Percentiles rank a stretch among this genome's conserved stretches.
These are phyloP conservation scores for Bombyx mandarina DNA, from an alignment of 1,140 invertebrate species.

Conservation along the genomic window DNA sequence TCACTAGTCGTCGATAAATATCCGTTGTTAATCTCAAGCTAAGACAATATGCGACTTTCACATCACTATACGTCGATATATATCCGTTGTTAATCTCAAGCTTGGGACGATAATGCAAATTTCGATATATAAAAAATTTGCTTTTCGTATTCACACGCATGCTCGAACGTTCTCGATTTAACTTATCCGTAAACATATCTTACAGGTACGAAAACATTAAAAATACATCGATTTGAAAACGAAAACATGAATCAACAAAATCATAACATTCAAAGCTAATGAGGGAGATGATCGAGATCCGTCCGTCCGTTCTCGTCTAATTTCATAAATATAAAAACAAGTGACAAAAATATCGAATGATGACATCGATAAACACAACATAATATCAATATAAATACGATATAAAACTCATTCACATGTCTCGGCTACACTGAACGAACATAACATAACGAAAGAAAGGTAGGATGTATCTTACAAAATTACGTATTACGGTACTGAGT, in stretches of 20 bases:
- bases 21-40: slow-evolving; percentile 46
- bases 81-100: background rate
- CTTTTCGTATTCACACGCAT: slow-evolving; percentile 21
- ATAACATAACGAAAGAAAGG: slow-evolving; percentile 45
- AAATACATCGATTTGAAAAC: slow-evolving; percentile 45
- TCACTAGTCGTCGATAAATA: slow-evolving; percentile 34
- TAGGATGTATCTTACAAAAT: slow-evolving; percentile 42
- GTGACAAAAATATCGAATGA: slow-evolving; percentile 38
- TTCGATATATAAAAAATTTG: slow-evolving; percentile 37
- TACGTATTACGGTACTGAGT: slow-evolving; percentile 14
- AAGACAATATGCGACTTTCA: slow-evolving; percentile 31
- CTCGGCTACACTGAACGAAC: slow-evolving; percentile 55
- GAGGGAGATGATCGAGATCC: slow-evolving; percentile 34
- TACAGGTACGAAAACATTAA: slow-evolving; percentile 22
- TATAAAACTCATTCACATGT: slow-evolving; percentile 50
- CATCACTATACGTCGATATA: slow-evolving; percentile 4
- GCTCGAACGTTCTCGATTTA: slow-evolving; percentile 10
- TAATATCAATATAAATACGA: slow-evolving; percentile 45
- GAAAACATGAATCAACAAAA: slow-evolving; percentile 32
- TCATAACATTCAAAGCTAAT: slow-evolving; percentile 58
- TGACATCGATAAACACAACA: slow-evolving; percentile 31
- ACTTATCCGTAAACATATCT: slow-evolving; percentile 18
- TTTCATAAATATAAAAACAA: slow-evolving; percentile 24
- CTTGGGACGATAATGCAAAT: background rate
- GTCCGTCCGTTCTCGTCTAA: slow-evolving; percentile 16